Evolutionary conservation across 2,113 vertebrate genomes (phyloP), one percentile per base, ranked within the genome.

Genomic region (Sphaerodactylus townsendi): DNA sequence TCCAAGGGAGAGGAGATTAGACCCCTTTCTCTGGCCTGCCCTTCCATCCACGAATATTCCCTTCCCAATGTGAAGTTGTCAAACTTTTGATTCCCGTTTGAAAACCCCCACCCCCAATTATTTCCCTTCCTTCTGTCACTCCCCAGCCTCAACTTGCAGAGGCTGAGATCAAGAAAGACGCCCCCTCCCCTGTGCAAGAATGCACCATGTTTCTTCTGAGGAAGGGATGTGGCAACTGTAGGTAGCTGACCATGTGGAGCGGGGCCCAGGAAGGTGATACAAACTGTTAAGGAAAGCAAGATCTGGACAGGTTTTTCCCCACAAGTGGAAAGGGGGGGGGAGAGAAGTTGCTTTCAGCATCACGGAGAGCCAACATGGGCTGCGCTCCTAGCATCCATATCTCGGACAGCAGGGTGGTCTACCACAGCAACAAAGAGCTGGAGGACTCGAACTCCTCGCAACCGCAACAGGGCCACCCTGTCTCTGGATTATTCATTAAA

Each of bases 381-480:
- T 99, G 98, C 96, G 97, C 98, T 96, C 98, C 98, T 93, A 99
- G 98, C 97, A 98, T 98, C 94, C 98, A 97, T 96, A 96, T 97
- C 95, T 98, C 97, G 95, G 97, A 98, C 95, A 97, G 88, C 93
- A 93, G 96, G 96, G 96, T 97, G 96, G 96, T 96, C 92, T 97
- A 96, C 96, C 97, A 96, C 95, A 96, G 98, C 96, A 97, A 96
- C 96, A 97, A 98, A 96, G 98, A 97, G 95, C 97, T 97, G 25
- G 97, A 98, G 95, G 98, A 97, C 94, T 97, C 96, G 89, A 97
- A 95, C 97, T 97, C 97, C 88, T 96, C 96, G 90, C 96, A 96
- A 74, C 88, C 87, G 81, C 88, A 95, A 94, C 96, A 95, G 95
- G 96, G 96, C 96, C 97, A 97, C 94, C 96, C 97, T 84, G 95